Conservation (phyloP, 2,888 invertebrate species). For the Harpalus rubripes region DNA sequence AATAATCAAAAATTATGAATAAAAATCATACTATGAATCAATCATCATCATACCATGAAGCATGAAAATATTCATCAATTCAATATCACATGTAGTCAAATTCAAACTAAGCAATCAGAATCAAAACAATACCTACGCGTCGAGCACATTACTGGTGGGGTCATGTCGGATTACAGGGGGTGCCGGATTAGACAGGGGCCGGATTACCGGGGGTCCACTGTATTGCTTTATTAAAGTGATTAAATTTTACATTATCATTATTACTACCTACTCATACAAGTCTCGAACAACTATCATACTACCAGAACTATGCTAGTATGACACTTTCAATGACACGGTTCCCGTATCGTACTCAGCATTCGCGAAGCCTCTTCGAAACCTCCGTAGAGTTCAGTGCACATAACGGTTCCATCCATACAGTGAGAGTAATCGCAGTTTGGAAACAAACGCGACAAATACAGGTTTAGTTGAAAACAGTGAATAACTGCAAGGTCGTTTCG, state of each 20-base stretch:
- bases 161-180: too few relatives aligned
- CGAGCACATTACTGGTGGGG: too few relatives aligned
- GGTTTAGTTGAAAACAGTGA: slow-evolving; percentile 52
- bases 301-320: slow-evolving; percentile 31
- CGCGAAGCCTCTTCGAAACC: background rate
- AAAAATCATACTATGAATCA: too few relatives aligned
- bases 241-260: background rate
- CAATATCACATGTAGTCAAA: too few relatives aligned
- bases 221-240: background rate
- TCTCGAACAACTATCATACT: background rate
- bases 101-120: too few relatives aligned
- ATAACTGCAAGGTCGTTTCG: slow-evolving; percentile 50
- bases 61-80: too few relatives aligned
- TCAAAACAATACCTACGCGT: too few relatives aligned
- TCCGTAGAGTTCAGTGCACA: background rate
- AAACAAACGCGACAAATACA: slow-evolving; percentile 14
- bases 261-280: background rate
- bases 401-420: slow-evolving; percentile 31
- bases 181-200: too few relatives aligned
- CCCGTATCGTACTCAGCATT: background rate
- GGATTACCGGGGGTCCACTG: too few relatives aligned
- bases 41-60: too few relatives aligned
- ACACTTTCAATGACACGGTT: slow-evolving; percentile 35
- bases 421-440: slow-evolving; percentile 42
- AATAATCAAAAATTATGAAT: too few relatives aligned